These are phyloP conservation scores for Mesorhabditis spiculigera DNA, from an alignment of 2,888 invertebrate genomes.

Conservation along the genomic window DNA sequence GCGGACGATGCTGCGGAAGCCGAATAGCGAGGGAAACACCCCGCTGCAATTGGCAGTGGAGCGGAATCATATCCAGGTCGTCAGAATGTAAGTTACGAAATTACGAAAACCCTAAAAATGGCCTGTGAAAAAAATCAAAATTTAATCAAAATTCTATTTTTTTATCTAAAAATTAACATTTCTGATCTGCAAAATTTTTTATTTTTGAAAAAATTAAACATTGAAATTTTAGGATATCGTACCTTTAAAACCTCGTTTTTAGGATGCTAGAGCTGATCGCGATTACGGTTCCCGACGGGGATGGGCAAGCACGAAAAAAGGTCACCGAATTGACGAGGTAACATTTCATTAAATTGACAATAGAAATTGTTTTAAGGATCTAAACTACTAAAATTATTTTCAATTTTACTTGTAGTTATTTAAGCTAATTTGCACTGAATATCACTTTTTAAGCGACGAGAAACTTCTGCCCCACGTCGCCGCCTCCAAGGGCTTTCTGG, in stretches of 20 bases:
- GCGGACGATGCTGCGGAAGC: slow-evolving; percentile 6
- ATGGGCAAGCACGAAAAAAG: too few species aligned
- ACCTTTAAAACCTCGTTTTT: not conserved
- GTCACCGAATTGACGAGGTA: not conserved
- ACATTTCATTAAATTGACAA: too few species aligned
- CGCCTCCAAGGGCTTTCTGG: slow-evolving; percentile 28
- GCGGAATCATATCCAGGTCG: slow-evolving; percentile 29
- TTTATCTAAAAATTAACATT: not conserved
- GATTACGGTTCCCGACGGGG: not conserved
- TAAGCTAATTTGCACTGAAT: too few species aligned
- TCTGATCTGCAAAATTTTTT: not conserved
- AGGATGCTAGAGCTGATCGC: slow-evolving; percentile 1
- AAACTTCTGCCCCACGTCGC: slow-evolving; percentile 26
- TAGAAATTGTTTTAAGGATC: too few species aligned
- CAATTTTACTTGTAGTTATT: too few species aligned
- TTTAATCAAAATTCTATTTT: too few species aligned
- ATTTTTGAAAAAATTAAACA: not conserved
- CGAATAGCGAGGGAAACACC: slow-evolving; percentile 34
- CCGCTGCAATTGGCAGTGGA: slow-evolving; percentile 32
- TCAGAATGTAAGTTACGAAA: not conserved
- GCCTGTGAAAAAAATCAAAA: too few species aligned
- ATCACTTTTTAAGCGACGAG: not conserved
- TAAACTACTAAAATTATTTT: too few species aligned
- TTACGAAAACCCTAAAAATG: too few species aligned
- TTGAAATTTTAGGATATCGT: not conserved